These are phyloP conservation scores for Ichneumon xanthorius DNA, from an alignment of 2,888 invertebrate genomes.

Conservation along the genomic window DNA sequence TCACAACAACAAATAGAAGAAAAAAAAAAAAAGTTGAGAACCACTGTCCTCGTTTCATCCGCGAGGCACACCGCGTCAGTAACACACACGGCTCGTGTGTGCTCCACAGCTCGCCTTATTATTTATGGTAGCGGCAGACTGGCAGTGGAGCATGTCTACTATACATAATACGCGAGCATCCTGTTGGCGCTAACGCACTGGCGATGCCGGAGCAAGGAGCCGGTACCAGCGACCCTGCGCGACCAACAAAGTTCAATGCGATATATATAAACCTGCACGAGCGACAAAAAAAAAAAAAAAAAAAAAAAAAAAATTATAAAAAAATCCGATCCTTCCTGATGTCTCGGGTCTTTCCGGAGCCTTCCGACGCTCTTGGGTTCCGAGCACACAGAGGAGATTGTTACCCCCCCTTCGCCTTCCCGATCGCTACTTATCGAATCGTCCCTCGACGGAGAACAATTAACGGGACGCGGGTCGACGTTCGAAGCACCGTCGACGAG, in stretches of 20 bases:
- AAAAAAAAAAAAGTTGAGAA: conserved; percentile 67
- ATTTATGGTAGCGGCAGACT: conserved; percentile 76
- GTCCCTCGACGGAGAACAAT: conserved; percentile 42
- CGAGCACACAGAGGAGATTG: not conserved
- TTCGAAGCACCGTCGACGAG: conserved; percentile 2
- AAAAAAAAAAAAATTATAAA: not conserved
- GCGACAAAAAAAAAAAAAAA: not conserved
- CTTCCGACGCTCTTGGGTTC: conserved; percentile 13
- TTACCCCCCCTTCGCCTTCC: conserved; percentile 23
- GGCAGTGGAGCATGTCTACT: conserved; percentile 75
- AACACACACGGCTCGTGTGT: conserved; percentile 58
- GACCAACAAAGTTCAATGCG: too few relatives aligned
- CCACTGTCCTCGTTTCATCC: conserved; percentile 65
- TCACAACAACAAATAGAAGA: too few relatives aligned
- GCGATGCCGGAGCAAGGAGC: conserved; percentile 9
- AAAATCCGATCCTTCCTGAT: not conserved
- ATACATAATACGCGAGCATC: conserved; percentile 74
- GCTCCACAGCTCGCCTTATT: conserved; percentile 71
- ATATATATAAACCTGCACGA: too few relatives aligned
- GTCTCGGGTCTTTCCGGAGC: not conserved
- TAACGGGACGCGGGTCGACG: conserved; percentile 35
- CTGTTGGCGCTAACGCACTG: conserved; percentile 70
- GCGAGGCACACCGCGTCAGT: conserved; percentile 39
- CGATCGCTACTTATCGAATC: conserved; percentile 50
- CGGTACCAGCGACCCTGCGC: too few relatives aligned